Conservation (phyloP, 2,888 invertebrate species). For the Cremastobaeus sp. region DNA sequence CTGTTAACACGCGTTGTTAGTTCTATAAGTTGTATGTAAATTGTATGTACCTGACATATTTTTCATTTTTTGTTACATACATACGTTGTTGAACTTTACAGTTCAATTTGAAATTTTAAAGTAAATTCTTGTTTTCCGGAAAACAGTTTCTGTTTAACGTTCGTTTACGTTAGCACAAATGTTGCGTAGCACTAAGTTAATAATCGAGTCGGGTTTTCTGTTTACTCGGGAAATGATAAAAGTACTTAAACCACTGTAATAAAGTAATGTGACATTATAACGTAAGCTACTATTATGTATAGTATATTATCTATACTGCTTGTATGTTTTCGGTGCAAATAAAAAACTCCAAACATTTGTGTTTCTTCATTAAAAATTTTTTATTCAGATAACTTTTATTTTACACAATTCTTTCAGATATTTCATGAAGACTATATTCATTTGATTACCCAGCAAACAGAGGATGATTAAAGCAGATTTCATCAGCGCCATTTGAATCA, state of each 20-base stretch:
- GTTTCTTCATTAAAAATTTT: no score
- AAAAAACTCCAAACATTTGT: slow-evolving; percentile 58
- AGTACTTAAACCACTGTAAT: slow-evolving; percentile 65
- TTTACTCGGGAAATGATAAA: slow-evolving; percentile 66
- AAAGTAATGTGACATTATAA: slow-evolving; percentile 55
- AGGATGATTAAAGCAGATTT: no score
- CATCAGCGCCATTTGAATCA: no score
- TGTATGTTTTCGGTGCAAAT: slow-evolving; percentile 69
- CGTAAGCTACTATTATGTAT: slow-evolving; percentile 58
- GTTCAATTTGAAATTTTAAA: no score
- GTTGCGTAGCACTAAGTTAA: slow-evolving; percentile 60
- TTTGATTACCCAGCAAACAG: no score
- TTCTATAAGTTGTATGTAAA: not conserved
- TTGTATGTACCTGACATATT: not conserved
- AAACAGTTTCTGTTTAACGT: slow-evolving; percentile 30
- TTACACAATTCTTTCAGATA: no score
- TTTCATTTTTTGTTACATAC: not conserved
- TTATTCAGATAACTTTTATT: no score
- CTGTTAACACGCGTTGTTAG: slow-evolving; percentile 1
- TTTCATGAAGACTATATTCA: no score
- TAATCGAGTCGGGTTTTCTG: slow-evolving; percentile 66
- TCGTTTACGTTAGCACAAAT: slow-evolving; percentile 51
- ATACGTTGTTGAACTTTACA: no score
- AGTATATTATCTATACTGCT: slow-evolving; percentile 62
- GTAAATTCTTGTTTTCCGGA: no score